Evolutionary conservation across 1,140 invertebrate species (phyloP).

Genomic region (Agraylea sexmaculata): DNA sequence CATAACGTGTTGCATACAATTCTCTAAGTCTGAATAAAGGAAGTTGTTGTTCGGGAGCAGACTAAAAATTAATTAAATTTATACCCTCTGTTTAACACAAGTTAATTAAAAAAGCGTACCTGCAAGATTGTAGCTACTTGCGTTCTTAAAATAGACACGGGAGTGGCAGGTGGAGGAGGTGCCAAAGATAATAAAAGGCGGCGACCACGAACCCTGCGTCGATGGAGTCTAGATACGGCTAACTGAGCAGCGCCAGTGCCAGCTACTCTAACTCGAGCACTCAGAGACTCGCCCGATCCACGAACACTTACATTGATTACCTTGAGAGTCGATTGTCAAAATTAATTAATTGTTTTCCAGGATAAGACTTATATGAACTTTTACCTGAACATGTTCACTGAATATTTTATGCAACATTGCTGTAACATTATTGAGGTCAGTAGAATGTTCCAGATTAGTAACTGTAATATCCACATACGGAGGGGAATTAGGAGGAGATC

Average conservation of each 20-base stretch:
- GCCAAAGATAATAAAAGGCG: conserved; percentile 64
- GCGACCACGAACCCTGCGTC: conserved; percentile 64
- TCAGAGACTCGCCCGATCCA: conserved; percentile 28
- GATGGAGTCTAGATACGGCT: conserved; percentile 69
- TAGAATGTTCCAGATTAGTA: conserved; percentile 32
- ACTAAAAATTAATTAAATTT: conserved; percentile 10
- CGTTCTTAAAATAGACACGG: conserved; percentile 46
- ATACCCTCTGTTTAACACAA: not conserved
- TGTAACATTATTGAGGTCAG: conserved; percentile 23
- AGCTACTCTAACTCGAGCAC: conserved; percentile 30
- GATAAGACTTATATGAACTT: conserved; percentile 6
- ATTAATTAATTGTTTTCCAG: not conserved
- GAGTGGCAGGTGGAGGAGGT: conserved; percentile 50
- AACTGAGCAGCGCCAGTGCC: conserved; percentile 50
- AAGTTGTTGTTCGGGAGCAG: conserved; percentile 46
- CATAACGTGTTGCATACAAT: conserved; percentile 68
- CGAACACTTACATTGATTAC: conserved; percentile 28
- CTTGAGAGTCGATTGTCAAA: conserved; percentile 3
- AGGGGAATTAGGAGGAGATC: conserved; percentile 15
- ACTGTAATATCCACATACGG: conserved; percentile 26
- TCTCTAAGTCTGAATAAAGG: conserved; percentile 72
- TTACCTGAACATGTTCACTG: conserved; percentile 19
- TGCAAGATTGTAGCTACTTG: conserved; percentile 34
- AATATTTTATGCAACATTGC: conserved; percentile 20
- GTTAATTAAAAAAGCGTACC: too few relatives aligned